Percentiles rank a stretch among this genome's conserved stretches.
Evolutionary conservation across 2,888 invertebrate genomes (phyloP).

Genomic region (Iselma pallidipennis): DNA sequence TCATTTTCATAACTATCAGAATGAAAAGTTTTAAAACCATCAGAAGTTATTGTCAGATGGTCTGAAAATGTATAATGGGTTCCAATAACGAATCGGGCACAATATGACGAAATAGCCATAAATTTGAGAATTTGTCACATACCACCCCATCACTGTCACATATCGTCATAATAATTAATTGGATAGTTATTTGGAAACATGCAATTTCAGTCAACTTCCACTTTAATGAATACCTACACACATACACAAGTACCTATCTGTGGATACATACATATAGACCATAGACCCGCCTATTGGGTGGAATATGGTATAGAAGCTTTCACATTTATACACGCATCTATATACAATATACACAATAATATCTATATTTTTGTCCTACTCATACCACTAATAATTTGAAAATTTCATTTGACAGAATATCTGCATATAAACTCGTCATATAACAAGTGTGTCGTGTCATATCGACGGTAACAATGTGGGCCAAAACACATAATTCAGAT

Average conservation of each 20-base stretch:
- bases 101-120: too few species aligned
- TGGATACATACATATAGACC: neutral
- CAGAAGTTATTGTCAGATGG: too few species aligned
- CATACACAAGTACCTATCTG: too few species aligned
- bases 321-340: too few species aligned
- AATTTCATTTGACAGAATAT: slow-evolving; percentile 45
- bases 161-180: slow-evolving; percentile 31
- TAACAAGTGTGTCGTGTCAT: slow-evolving; percentile 47
- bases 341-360: slow-evolving; percentile 32
- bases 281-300: neutral
- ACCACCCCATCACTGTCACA: slow-evolving; percentile 17
- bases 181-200: slow-evolving; percentile 32
- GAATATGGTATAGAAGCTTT: too few species aligned
- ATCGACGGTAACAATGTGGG: slow-evolving; percentile 46
- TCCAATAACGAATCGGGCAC: too few species aligned
- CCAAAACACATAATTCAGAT: slow-evolving; percentile 45
- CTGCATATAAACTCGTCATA: slow-evolving; percentile 49
- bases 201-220: slow-evolving; percentile 37
- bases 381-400: slow-evolving; percentile 35
- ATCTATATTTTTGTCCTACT: slow-evolving; percentile 36
- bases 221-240: slow-evolving; percentile 14
- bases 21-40: too few species aligned
- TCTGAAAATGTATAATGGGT: too few species aligned
- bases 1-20: too few species aligned
- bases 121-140: neutral